Base-by-base conservation (phyloP, 2,113 vertebrate species). In the Balaeniceps rex region DNA sequence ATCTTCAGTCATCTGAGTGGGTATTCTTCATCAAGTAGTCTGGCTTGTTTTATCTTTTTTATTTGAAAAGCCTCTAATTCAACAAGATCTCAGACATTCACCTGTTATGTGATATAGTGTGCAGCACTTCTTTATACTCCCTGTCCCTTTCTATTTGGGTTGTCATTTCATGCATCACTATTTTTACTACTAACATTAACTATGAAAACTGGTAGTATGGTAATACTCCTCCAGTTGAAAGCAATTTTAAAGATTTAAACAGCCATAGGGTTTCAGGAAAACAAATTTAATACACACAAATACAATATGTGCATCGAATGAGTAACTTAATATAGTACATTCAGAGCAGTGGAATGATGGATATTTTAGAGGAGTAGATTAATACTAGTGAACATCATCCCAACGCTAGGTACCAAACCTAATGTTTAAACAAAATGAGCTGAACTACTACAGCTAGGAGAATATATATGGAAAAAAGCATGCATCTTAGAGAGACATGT, bases 41-140 rank as follows among this genome's bases (percentile, higher is more conserved):
- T 88, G 68, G 17, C n/a, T 79, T 84, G 44, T 8, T 78, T 70
- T 82, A 8, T 24, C 49, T 87, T 26, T 57, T 68, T 52, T 33
- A 14, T 86, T 68, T 93, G 19, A 34, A 42, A 71, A 82, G 9
- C 55, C 17, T 94, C 38, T 58, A 60, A 54, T 11, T 77, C 33
- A 63, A 34, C 26, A 46, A 21, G 19, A 86, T 36, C 29, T 46
- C 60, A 55, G 63, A n/a, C 6, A 5, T 33, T 65, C 34, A 38
- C 36, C 46, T 80, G 46, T 83, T 61, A 16, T 0, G 9, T n/a
- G 64, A 40, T 66, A 24, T 0, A 49, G 29, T 0, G 1, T 66
- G 38, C 29, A 75, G 22, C 44, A 47, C 46, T 88, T 64, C 42
- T 83, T 68, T 57, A 21, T 77, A 19, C 16, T 71, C 64, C 34